Base-by-base conservation (phyloP, 2,797 vertebrate genomes). In the Melanotaenia boesemani region DNA sequence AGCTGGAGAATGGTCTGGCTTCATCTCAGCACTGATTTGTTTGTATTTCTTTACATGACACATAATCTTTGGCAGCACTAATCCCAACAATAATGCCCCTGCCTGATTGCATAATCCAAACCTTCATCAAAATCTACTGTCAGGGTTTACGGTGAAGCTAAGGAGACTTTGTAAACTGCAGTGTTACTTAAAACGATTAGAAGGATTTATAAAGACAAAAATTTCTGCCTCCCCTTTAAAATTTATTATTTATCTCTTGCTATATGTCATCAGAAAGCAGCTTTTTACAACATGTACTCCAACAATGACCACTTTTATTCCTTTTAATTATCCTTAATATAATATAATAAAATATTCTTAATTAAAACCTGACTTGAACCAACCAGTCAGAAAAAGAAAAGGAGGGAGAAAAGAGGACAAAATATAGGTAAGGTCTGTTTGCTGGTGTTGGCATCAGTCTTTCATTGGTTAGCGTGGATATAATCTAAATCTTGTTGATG, bases 401-500 rank as follows among this genome's bases (percentile, higher is more conserved):
- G 22, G 4, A 24, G 39, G 15, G 15, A 41, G 20, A 20, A 50
- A 50, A 2, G n/a, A 50, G 18, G 18, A 52, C 34, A 8, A 18
- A 2, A 56, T 30, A n/a, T 8, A 7, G 18, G n/a, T 2, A 11
- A 36, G 36, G 8, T 46, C 2, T 24, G 13, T 18, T 2, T 41
- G 46, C 0, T 68, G 63, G 16, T 10, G 16, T 60, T 64, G 46
- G 16, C 63, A 26, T 26, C 28, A 64, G 50, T 60, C 8, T 15
- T 12, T 6, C 13, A 44, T 16, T 59, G 46, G 11, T 67, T 67
- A 37, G 61, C 24, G 50, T 46, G 36, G 59, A 69, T 39, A 64
- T 63, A 2, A 60, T 39, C 41, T 56, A 79, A 50, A 7, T 52
- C n/a, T 18, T 11, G 37, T 39, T 67, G 57, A 22, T 65, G 34